phyloP scores from a whole-genome alignment of 2,113 vertebrate genomes.

The Psilopogon haemacephalus region DNA sequence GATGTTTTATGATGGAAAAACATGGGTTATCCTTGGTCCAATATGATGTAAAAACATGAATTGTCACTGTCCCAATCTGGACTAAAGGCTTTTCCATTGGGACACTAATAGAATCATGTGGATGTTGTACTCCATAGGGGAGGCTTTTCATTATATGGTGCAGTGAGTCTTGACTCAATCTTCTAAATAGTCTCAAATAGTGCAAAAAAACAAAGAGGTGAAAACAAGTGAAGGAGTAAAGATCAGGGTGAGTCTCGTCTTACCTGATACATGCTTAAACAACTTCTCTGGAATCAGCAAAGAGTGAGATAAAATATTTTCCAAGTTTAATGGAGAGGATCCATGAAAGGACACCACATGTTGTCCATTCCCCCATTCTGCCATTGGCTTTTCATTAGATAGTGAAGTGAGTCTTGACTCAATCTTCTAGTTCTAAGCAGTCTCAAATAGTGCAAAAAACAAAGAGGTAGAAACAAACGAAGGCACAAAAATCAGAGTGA shows the following conservation, averaged over 20 bases:
- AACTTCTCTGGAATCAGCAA: background rate
- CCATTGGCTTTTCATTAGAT: background rate
- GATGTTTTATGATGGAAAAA: background rate
- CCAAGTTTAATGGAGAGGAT: background rate
- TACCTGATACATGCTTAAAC: background rate
- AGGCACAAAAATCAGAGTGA: background rate
- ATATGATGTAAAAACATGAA: background rate
- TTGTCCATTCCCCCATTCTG: background rate
- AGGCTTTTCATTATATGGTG: background rate
- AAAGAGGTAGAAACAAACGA: background rate
- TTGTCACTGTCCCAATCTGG: background rate
- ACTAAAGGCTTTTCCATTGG: background rate
- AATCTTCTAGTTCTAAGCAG: conserved; percentile 5
- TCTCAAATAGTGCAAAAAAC: background rate
- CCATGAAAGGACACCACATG: accelerated
- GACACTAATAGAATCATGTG: background rate
- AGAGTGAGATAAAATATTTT: background rate
- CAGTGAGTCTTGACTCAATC: background rate
- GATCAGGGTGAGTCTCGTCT: background rate
- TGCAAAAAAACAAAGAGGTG: background rate
- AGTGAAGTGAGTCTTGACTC: background rate
- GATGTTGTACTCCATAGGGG: background rate
- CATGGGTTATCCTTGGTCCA: background rate
- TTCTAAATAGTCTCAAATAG: background rate
- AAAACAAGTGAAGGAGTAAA: background rate